Base-by-base conservation (phyloP, 2,888 invertebrate genomes). In the Sminthurinus aureus region DNA sequence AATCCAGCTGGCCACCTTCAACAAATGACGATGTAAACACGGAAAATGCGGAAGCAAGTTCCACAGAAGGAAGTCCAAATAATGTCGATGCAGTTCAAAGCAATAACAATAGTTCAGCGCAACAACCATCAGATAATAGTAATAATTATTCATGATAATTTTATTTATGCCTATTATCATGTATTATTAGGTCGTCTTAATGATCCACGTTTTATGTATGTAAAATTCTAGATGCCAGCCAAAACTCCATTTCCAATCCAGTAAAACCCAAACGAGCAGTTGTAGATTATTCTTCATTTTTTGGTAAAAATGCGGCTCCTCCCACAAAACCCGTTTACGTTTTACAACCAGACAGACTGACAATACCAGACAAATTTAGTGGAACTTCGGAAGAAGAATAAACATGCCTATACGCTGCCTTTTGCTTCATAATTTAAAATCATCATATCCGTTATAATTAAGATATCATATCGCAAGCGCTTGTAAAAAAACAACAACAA, bases 241-340 rank as follows among this genome's bases (percentile, higher is more conserved):
- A 58, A 81, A 73, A 74, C 15, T 64, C 74, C 58, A 75, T 52
- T 71, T 71, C 71, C 66, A 73, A 52, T 18, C 22, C 69, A 2
- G 79, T 83, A 20, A 83, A 87, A 51, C 86, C 83, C 0, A 87
- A 88, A 82, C 69, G 86, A n/a, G 87, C 84, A 0, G 87, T 87
- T 64, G 83, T 86, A 52, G 88, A 87, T 50, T 87, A 88, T 75
- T 84, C 87, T 0, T 85, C 86, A n/a, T 86, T 85, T 81, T 88
- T 87, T 75, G 85, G 83, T 22, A 84, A 86, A 69, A 87, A 88
- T 78, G 85, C 86, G 0, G 85, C 85, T n/a, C 85, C 85, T 38
- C 82, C 86, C 24, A 76, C 81, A 8, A 86, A 86, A 71, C 85
- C 85, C 50, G 82, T 82, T 0, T 88, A 87, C 77, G 84, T 85